Evolutionary conservation across 2,113 vertebrate genomes (phyloP), one percentile per base, ranked within the genome.

Genomic region (Ciconia maguari): DNA sequence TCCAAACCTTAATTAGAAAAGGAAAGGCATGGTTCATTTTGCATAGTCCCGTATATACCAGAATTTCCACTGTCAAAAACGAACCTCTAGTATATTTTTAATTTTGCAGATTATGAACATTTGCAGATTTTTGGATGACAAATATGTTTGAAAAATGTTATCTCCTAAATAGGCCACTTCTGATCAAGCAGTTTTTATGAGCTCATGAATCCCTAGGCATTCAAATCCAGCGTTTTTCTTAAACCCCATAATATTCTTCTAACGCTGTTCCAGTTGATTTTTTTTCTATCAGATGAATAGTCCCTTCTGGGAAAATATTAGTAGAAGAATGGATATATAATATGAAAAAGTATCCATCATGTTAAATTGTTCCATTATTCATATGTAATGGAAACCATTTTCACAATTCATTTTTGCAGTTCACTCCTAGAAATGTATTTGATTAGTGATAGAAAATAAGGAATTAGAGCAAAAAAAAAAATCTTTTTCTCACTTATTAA

Each of bases 1-100:
- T 42, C 99, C 99, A 91, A 99, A 99, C 98, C 99, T 99, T 96
- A 93, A 97, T 97, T 54, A 88, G 94, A 97, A 97, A 97, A 90
- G 95, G 94, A 97, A 97, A 82, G 94, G 90, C 69, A 94, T 55
- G 79, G 78, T 96, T 96, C 93, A 96, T 91, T 92, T 93, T 90
- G 83, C 89, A 34, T 78, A 94, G 89, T 94, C 90, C 41, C 24
- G 2, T 61, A 95, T n/a, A 42, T 19, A 82, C 51, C 61, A 87
- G 60, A 74, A 94, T 69, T 79, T 93, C 54, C 70, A 92, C 16
- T 84, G 41, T 87, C 55, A 94, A 69, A 91, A 94, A 69, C 25
- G 57, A 90, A 57, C 54, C 54, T 76, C 54, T 58, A 57, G 70
- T 89, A 29, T 75, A 83, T 54, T 90, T 48, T 83, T 62, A n/a